Conservation (phyloP, 2,797 vertebrate species). For the Notamacropus eugenii region DNA sequence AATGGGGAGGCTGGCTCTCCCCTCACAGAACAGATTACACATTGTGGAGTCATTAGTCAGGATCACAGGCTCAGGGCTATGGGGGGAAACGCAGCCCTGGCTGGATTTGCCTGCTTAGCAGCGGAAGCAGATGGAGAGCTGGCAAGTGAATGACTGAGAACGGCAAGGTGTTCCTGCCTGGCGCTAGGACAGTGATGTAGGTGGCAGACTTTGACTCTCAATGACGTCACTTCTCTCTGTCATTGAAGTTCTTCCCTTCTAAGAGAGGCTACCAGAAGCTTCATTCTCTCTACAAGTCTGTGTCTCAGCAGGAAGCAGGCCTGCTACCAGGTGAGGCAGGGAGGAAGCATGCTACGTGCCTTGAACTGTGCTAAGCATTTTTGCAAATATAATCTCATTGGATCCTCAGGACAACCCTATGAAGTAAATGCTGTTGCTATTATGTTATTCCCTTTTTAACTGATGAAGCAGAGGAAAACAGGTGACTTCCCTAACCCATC, state of each 20-base stretch:
- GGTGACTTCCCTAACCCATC: neutral
- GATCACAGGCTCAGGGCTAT: neutral
- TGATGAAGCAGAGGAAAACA: neutral
- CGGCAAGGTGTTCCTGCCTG: neutral
- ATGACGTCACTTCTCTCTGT: too few species aligned
- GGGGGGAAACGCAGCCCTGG: neutral
- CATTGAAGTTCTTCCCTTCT: neutral
- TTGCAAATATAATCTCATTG: neutral
- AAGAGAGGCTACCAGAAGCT: neutral
- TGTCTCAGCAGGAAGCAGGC: neutral
- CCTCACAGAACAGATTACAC: neutral
- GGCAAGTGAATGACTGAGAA: neutral
- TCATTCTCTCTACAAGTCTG: neutral
- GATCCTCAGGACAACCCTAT: too few species aligned
- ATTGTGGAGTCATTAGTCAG: neutral
- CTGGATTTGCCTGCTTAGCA: too few species aligned
- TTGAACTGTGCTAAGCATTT: neutral
- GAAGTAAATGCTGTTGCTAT: neutral
- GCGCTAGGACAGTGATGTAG: neutral
- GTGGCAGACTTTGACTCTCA: neutral
- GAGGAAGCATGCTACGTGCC: neutral
- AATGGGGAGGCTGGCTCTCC: neutral
- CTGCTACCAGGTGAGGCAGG: rapidly evolving
- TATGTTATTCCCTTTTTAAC: neutral
- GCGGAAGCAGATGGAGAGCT: neutral